These are phyloP conservation scores for Azemiops feae DNA, from an alignment of 2,113 vertebrate genomes.

Conservation along the genomic window DNA sequence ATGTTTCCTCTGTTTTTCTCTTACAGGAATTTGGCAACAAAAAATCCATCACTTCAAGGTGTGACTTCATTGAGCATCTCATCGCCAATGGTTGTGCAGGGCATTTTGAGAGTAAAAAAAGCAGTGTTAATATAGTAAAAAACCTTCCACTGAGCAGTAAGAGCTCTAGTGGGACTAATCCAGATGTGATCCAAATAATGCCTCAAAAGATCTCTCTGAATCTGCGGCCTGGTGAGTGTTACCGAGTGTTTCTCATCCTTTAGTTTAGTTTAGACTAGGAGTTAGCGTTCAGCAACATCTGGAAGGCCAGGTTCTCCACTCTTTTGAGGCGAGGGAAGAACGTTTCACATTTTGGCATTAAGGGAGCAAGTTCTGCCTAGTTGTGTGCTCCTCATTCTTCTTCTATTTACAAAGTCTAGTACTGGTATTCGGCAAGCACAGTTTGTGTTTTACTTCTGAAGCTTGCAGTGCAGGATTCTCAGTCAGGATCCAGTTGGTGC, in stretches of 20 bases:
- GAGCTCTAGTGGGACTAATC: slow-evolving; percentile 71
- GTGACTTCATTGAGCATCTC: slow-evolving; percentile 85
- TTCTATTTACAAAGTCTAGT: neutral
- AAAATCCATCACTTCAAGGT: slow-evolving; percentile 78
- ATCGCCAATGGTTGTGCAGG: slow-evolving; percentile 75
- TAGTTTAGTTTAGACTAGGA: neutral
- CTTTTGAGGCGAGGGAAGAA: neutral
- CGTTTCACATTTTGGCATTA: neutral
- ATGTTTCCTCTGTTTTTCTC: neutral
- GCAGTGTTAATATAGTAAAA: slow-evolving; percentile 69
- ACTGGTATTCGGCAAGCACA: neutral
- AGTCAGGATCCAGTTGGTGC: neutral
- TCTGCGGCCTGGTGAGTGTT: slow-evolving; percentile 84
- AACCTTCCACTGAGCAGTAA: slow-evolving; percentile 83
- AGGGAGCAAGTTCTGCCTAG: neutral
- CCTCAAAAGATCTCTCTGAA: slow-evolving; percentile 86
- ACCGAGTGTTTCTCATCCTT: accelerated
- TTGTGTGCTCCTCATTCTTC: neutral
- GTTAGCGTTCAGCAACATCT: no score
- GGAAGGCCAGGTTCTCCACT: neutral
- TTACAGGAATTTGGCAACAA: slow-evolving; percentile 81
- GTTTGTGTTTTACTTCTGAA: neutral
- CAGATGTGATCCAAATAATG: slow-evolving; percentile 84
- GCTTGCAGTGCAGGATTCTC: neutral
- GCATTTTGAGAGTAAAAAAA: slow-evolving; percentile 78